A percentile compares a stretch with the other conserved stretches of the same genome.
Conservation (phyloP, 2,888 invertebrate species). For the Xestia sexstrigata region DNA sequence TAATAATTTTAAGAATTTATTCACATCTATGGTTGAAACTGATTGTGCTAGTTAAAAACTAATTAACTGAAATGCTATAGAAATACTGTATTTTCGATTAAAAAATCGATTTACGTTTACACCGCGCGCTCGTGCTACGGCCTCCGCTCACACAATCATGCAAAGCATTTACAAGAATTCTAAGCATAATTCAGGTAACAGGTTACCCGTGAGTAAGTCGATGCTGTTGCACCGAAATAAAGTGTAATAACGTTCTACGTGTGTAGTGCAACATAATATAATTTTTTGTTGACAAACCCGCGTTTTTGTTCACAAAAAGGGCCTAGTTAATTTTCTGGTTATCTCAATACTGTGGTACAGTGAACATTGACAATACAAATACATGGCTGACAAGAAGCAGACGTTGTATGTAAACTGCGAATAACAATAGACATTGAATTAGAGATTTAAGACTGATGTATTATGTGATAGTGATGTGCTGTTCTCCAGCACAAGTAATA, state of each 20-base stretch:
- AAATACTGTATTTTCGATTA: no score
- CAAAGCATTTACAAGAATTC: neutral
- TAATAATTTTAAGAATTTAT: no score
- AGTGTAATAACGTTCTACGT: neutral
- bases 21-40: no score
- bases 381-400: constrained; percentile 39
- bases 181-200: neutral
- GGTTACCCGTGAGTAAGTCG: neutral
- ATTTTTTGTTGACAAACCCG: neutral
- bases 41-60: no score
- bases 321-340: neutral
- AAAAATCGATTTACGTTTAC: no score
- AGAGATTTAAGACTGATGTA: constrained; percentile 13
- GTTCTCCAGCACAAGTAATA: neutral
- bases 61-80: no score
- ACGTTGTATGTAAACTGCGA: constrained; percentile 41
- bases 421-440: constrained; percentile 42
- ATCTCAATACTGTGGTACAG: neutral
- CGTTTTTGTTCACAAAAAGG: neutral
- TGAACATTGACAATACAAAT: constrained; percentile 46
- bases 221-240: neutral
- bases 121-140: no score
- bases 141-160: neutral
- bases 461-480: constrained; percentile 12
- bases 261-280: neutral